These are phyloP conservation scores for Epirrita christyi DNA, from an alignment of 2,888 invertebrate genomes.

Conservation along the genomic window DNA sequence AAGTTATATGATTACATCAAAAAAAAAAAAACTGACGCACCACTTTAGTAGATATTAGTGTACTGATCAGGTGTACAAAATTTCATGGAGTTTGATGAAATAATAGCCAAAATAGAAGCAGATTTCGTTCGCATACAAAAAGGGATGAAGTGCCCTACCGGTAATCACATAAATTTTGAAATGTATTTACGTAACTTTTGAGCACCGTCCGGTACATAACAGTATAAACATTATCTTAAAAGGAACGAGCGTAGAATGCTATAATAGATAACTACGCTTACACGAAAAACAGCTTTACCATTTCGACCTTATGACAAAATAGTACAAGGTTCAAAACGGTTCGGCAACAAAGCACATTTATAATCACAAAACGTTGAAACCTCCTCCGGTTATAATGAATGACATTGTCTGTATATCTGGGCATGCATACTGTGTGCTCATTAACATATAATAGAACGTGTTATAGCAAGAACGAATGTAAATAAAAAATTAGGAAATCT, in stretches of 20 bases:
- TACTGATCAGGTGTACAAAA: too few species aligned
- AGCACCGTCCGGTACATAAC: conserved; percentile 58
- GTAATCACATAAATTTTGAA: too few species aligned
- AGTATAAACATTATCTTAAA: conserved; percentile 49
- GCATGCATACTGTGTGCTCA: conserved; percentile 64
- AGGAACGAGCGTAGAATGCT: conserved; percentile 52
- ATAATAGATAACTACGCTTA: conserved; percentile 40
- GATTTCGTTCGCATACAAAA: too few species aligned
- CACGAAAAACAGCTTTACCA: conserved; percentile 22
- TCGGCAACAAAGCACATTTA: conserved; percentile 32
- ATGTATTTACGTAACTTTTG: too few species aligned
- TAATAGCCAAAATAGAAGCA: too few species aligned
- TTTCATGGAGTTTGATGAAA: too few species aligned
- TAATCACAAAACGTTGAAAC: conserved; percentile 39
- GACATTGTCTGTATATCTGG: conserved; percentile 46
- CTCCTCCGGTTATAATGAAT: conserved; percentile 47
- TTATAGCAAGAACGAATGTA: conserved; percentile 23
- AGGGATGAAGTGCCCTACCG: too few species aligned
- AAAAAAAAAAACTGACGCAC: too few species aligned
- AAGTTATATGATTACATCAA: too few species aligned
- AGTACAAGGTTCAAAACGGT: conserved; percentile 15
- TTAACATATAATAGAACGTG: conserved; percentile 31
- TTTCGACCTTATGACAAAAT: conserved; percentile 1
- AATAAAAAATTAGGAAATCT: neutral
- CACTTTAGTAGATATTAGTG: too few species aligned